Base-by-base conservation (phyloP, 2,888 invertebrate genomes). In the Tethea ocularis region DNA sequence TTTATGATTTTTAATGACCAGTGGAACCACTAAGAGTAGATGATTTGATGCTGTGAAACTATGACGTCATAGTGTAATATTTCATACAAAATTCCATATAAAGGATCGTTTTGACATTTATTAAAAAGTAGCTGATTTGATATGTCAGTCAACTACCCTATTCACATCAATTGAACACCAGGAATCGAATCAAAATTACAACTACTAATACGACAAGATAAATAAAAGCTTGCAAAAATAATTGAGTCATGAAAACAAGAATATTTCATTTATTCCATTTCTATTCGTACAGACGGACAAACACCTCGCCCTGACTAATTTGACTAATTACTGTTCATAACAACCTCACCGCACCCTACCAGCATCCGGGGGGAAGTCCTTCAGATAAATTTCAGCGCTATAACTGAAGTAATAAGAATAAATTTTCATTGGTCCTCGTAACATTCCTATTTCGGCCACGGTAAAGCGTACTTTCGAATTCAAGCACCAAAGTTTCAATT, bases 321-420 rank as follows among this genome's bases (percentile, higher is more conserved):
- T 85, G 78, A 84, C 88, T 89, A 90, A 91, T 89, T 89, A 86
- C 84, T 74, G 65, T 61, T 65, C 72, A 77, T 83, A 83, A 82
- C 83, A 81, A 78, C 73, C 69, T 74, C 72, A 78, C 83, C 78
- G 71, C 78, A 74, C 72, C 71, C 64, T 60, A 64, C 59, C 54
- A 57, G 64, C 57, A 63, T 66, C 71, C 77, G 76, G 68, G 57
- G n/a, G 29, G 57, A 29, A 10, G 29, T 24, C 24, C n/a, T 33
- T 11, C 62, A 71, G 64, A 57, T 54, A n/a, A 75, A 68, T 71
- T 60, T 63, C 60, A 57, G 64, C 73, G 58, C 61, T 70, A 61
- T 36, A 59, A 51, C 33, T 3, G 24, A 1, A n/a, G 0, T 20
- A 11, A 1, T 0, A 0, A 0, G 0, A 5, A 51, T 66, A 67